Evolutionary conservation across 2,888 invertebrate species (phyloP), one percentile per base, ranked within the genome.

Genomic region (Temnothorax ravouxi): DNA sequence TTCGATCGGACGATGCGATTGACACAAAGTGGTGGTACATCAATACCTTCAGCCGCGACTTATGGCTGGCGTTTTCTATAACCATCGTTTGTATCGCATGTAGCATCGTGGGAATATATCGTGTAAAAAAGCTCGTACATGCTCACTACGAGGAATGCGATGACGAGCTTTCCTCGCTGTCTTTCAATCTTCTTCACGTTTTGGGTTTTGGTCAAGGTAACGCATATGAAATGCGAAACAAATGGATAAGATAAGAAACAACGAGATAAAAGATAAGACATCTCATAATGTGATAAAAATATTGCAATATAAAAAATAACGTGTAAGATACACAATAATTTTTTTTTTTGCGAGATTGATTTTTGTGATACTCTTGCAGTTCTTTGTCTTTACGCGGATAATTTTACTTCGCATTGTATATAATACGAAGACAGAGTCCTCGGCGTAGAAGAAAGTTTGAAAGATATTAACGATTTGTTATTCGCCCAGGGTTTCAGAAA

Each of bases 151-250:
- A 25, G 6, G 89, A 92, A 29, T 86, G 61, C 59, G 86, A 90
- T 71, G 69, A 87, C 9, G 92, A 93, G 75, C 85, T 91, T 6
- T 85, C 91, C 4, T 88, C 84, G 34, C 66, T 87, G 1, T 90
- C 92, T 1, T 92, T 91, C 80, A 88, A 89, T 82, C 67, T 93
- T 15, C 82, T 93, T 18, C 88, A 90, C 67, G 86, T 92, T 18
- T 83, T 93, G 11, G 91, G 91, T 18, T 34, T 34, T 6, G 90
- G 92, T 29, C 93, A 93, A 92, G 93, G 92, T 93, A 86, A 84
- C 44, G 62, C 52, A 41, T 34, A 41, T 34, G 15, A 67, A n/a
- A 11, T 3, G 4, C n/a, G 0, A 56, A 75, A n/a, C n/a, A 3
- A 34, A 47, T 25, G 3, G 4, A 34, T 47, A 15, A 76, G 9